A percentile compares a stretch with the other conserved stretches of the same genome.
Conservation (phyloP, 2,113 vertebrate genomes). For the Chauna torquata region DNA sequence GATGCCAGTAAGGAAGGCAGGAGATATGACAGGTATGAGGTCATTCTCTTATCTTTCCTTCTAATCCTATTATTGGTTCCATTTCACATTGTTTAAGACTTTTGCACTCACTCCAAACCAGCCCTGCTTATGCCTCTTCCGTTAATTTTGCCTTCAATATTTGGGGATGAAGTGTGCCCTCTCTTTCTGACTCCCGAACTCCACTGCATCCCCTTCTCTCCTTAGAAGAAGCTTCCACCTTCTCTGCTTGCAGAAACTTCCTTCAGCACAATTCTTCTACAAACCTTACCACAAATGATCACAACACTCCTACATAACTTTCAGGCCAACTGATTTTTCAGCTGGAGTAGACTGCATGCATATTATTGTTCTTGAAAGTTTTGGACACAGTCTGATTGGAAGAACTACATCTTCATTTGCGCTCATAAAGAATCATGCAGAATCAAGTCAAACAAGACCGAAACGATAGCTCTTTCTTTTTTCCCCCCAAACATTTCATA, state of each 20-base stretch:
- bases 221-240: neutral
- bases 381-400: neutral
- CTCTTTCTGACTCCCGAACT: neutral
- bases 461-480: neutral
- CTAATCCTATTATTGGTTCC: neutral
- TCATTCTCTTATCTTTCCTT: neutral
- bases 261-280: neutral
- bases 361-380: neutral
- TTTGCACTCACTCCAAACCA: neutral
- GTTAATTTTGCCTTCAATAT: neutral
- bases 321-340: neutral
- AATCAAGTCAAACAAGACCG: neutral
- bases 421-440: neutral
- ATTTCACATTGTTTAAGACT: neutral
- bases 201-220: neutral
- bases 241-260: neutral
- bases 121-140: neutral
- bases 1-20: neutral
- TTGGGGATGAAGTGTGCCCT: fast-evolving
- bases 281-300: neutral
- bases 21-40: neutral
- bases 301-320: neutral
- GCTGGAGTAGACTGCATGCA: neutral
- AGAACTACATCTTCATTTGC: neutral
- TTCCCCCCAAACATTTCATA: neutral